Percentiles rank a stretch among this genome's conserved stretches.
phyloP scores from a whole-genome alignment of 1,140 invertebrate species.

The Octopus bimaculoides region DNA sequence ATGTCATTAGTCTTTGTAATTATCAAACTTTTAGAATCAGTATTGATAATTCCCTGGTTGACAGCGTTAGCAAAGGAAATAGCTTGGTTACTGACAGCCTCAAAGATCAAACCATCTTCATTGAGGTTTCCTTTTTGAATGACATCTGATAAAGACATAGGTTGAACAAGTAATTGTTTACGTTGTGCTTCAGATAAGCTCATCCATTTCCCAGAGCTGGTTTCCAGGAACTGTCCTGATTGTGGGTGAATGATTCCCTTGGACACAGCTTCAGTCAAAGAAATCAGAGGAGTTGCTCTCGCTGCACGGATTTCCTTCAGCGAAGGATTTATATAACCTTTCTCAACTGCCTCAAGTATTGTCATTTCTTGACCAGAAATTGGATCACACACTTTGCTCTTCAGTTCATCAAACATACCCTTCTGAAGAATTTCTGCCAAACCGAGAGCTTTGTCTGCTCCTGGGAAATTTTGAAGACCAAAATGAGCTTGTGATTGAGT shows the following conservation, averaged over 20 bases:
- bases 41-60: conserved; percentile 79
- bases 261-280: conserved; percentile 45
- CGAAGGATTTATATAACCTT: conserved; percentile 71
- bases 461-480: conserved; percentile 63
- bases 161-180: conserved; percentile 78
- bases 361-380: conserved; percentile 71
- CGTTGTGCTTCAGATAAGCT: conserved; percentile 76
- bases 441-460: conserved; percentile 58
- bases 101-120: conserved; percentile 73
- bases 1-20: conserved; percentile 73
- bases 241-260: conserved; percentile 47
- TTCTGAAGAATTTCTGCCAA: conserved; percentile 74
- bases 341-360: conserved; percentile 69
- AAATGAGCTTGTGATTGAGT: conserved; percentile 49
- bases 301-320: conserved; percentile 46
- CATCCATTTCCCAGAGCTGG: conserved; percentile 71
- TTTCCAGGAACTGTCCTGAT: conserved; percentile 69
- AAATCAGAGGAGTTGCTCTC: conserved; percentile 35
- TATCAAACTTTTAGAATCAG: conserved; percentile 79
- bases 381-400: conserved; percentile 68
- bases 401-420: conserved; percentile 56
- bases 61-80: conserved; percentile 81
- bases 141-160: conserved; percentile 85
- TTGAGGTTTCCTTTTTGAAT: conserved; percentile 47
- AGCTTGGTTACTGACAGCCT: conserved; percentile 73